Conservation (phyloP, 2,888 invertebrate species). For the Acanthosepion esculentum region DNA sequence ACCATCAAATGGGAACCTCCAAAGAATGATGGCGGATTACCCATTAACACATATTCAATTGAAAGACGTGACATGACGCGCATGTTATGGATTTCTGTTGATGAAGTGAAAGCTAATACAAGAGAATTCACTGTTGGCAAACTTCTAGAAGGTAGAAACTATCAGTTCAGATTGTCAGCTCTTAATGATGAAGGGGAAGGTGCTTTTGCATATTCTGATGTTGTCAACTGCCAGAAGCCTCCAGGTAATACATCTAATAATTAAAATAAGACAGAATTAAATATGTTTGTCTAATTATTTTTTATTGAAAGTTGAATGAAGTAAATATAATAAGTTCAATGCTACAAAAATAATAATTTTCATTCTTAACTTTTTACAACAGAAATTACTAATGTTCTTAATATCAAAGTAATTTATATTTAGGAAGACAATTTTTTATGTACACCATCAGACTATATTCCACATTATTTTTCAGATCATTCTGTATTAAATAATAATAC, state of each 20-base stretch:
- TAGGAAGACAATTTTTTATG: too few species aligned
- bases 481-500: too few species aligned
- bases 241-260: slow-evolving; percentile 60
- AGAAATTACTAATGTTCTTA: too few species aligned
- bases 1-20: slow-evolving; percentile 79
- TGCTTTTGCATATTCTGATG: slow-evolving; percentile 80
- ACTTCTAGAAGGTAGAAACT: slow-evolving; percentile 91
- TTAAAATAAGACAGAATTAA: background rate
- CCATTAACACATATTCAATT: slow-evolving; percentile 70
- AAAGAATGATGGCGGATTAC: slow-evolving; percentile 69
- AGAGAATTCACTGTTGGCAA: slow-evolving; percentile 61
- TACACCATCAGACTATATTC: too few species aligned
- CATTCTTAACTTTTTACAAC: too few species aligned
- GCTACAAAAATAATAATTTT: too few species aligned
- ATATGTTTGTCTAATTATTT: background rate
- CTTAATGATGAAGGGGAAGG: slow-evolving; percentile 94
- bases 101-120: slow-evolving; percentile 72
- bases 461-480: too few species aligned
- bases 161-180: slow-evolving; percentile 90
- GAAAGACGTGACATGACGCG: slow-evolving; percentile 83
- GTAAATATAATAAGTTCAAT: too few species aligned
- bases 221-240: slow-evolving; percentile 60
- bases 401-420: too few species aligned
- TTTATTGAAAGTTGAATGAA: background rate
- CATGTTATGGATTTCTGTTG: slow-evolving; percentile 85